These are phyloP conservation scores for Leucophenga maculata DNA, from an alignment of 2,888 invertebrate species.

Conservation along the genomic window DNA sequence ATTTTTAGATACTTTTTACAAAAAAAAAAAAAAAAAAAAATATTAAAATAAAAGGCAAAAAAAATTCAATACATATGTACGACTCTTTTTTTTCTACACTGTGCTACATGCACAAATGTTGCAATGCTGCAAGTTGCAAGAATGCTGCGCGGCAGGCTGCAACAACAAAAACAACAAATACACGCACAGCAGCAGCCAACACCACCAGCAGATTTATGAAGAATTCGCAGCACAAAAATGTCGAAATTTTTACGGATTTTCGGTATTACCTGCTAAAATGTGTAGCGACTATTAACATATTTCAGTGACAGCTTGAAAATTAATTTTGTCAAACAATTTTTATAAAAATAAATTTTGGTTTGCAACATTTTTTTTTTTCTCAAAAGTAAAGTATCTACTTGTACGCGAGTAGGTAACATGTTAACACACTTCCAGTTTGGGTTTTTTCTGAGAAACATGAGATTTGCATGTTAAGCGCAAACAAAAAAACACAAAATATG, in stretches of 20 bases:
- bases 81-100: neutral
- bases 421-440: neutral
- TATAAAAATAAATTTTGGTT: conserved; percentile 9
- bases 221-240: neutral
- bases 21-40: neutral
- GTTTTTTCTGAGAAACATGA: conserved; percentile 1
- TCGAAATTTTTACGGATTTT: conserved; percentile 2
- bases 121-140: conserved; percentile 4
- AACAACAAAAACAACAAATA: neutral
- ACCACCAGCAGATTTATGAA: conserved; percentile 4
- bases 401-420: neutral
- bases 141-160: neutral
- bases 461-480: neutral
- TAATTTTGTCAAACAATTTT: conserved; percentile 19
- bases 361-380: neutral
- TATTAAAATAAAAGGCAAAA: too few relatives aligned
- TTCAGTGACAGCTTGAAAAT: conserved; percentile 14
- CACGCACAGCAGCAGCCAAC: conserved; percentile 1
- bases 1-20: conserved; percentile 19
- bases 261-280: neutral
- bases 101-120: conserved; percentile 17
- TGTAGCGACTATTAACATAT: conserved; percentile 15
- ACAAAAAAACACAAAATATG: neutral
- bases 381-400: too few relatives aligned
- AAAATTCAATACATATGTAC: neutral